These are phyloP conservation scores for Rhinophrynus dorsalis DNA, from an alignment of 2,797 vertebrate genomes.

Conservation along the genomic window DNA sequence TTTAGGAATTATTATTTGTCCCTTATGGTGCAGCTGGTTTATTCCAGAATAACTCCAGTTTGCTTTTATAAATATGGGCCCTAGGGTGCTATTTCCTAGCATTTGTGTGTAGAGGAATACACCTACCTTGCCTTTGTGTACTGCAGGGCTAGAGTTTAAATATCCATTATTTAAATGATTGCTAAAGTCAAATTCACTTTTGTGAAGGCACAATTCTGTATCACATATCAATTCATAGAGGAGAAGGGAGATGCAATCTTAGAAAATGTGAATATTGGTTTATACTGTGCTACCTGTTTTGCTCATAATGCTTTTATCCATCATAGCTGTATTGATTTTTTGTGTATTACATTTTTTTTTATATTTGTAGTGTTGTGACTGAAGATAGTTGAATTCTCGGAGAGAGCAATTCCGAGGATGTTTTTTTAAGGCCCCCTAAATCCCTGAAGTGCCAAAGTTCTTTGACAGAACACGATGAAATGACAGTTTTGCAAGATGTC, in stretches of 20 bases:
- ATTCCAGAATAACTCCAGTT: too few relatives aligned
- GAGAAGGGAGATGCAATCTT: not conserved
- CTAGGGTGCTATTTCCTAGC: too few relatives aligned
- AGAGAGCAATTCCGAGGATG: constrained; percentile 10
- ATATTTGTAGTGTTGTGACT: not conserved
- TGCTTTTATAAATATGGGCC: too few relatives aligned
- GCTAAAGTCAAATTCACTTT: too few relatives aligned
- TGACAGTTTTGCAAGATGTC: constrained; percentile 27
- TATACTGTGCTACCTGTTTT: not conserved
- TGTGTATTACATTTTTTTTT: constrained; percentile 1
- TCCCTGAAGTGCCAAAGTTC: constrained; percentile 12
- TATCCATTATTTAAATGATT: too few relatives aligned
- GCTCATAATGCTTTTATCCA: not conserved
- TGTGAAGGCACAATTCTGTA: too few relatives aligned
- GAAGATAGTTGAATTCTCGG: constrained; percentile 1
- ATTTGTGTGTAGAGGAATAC: too few relatives aligned
- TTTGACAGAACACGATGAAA: constrained; percentile 24
- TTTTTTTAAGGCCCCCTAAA: constrained; percentile 23
- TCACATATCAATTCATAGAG: too few relatives aligned
- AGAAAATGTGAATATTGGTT: not conserved
- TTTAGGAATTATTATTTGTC: too few relatives aligned
- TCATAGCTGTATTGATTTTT: constrained; percentile 3
- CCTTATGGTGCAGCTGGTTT: too few relatives aligned
- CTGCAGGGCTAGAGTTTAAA: too few relatives aligned
- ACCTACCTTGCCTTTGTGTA: too few relatives aligned